Base-by-base conservation (phyloP, 2,888 invertebrate species). In the Gymnosoma rotundatum region DNA sequence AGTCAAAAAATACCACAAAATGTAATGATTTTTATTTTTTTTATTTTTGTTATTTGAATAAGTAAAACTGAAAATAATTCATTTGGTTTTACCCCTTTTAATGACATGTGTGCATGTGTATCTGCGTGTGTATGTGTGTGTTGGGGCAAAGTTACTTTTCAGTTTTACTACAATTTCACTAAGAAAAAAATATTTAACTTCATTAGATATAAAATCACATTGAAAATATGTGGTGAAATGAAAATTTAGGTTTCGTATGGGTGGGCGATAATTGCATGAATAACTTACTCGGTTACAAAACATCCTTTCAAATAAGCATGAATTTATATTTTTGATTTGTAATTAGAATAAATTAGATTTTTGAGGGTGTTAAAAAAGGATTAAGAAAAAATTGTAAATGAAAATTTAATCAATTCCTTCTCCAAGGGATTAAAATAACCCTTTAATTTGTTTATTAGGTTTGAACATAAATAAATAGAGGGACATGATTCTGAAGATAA, bases 151-250 rank as follows among this genome's bases (percentile, higher is more conserved):
- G 42, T 42, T 42, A 12, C 42, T 42, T 42, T 42, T 42, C 42
- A 42, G 7, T 42, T 10, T 1, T 12, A 42, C 10, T 42, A 42
- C 2, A 52, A 25, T 42, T 74, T 18, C 36, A 9, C 0, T 16
- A 52, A 60, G 18, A 32, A 32, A 63, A 42, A 42, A 42, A 42
- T 12, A 18, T 70, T 16, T 50, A 58, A 78, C 70, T 70, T 78
- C 70, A 78, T 72, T 78, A 78, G 52, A 70, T 78, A 36, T 38
- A 70, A 56, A 70, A 70, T 78, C 78, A 78, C 63, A 56, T 64
- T 70, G 42, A 38, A 70, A 72, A 48, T 54, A 52, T 64, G 70
- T 70, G 69, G 69, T 63, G n/a, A 45, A 56, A 48, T 64, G 64
- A 12, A 56, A 75, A 52, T 42, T 63, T 42, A 14, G 18, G 42